A percentile compares a stretch with the other conserved stretches of the same genome.
These are phyloP conservation scores for Hedya salicella DNA, from an alignment of 2,888 invertebrate species.

Conservation along the genomic window DNA sequence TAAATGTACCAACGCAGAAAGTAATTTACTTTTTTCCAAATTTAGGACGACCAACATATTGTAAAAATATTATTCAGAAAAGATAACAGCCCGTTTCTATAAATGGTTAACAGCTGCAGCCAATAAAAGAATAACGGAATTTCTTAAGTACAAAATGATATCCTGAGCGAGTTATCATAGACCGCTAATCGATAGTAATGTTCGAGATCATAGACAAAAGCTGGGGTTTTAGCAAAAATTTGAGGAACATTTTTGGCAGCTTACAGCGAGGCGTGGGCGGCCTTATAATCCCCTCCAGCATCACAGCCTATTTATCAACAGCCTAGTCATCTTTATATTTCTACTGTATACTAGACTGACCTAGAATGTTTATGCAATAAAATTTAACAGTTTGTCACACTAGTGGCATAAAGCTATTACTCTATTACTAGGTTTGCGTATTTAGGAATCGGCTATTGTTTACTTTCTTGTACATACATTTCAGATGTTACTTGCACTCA, in stretches of 20 bases:
- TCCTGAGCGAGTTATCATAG: neutral
- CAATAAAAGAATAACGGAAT: neutral
- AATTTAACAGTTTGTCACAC: too few species aligned
- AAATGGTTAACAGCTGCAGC: neutral
- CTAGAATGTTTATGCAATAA: too few species aligned
- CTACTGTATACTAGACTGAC: too few species aligned
- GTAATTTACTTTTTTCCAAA: too few species aligned
- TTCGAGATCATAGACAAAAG: slow-evolving; percentile 11
- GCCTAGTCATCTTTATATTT: neutral
- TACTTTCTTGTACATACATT: too few species aligned
- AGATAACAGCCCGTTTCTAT: neutral
- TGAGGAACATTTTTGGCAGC: slow-evolving; percentile 12
- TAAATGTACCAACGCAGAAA: too few species aligned
- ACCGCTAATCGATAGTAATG: slow-evolving; percentile 4
- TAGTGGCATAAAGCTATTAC: too few species aligned
- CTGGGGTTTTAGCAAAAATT: slow-evolving; percentile 5
- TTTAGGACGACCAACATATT: neutral
- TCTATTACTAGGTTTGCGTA: too few species aligned
- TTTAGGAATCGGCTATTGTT: too few species aligned
- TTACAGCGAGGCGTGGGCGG: slow-evolving; percentile 6
- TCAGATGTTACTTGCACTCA: too few species aligned
- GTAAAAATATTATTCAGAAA: neutral
- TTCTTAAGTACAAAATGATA: neutral
- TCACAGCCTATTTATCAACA: slow-evolving; percentile 2
- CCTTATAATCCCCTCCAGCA: slow-evolving; percentile 8